Conservation (phyloP, 2,888 invertebrate genomes). For the Tenthredo notha region DNA sequence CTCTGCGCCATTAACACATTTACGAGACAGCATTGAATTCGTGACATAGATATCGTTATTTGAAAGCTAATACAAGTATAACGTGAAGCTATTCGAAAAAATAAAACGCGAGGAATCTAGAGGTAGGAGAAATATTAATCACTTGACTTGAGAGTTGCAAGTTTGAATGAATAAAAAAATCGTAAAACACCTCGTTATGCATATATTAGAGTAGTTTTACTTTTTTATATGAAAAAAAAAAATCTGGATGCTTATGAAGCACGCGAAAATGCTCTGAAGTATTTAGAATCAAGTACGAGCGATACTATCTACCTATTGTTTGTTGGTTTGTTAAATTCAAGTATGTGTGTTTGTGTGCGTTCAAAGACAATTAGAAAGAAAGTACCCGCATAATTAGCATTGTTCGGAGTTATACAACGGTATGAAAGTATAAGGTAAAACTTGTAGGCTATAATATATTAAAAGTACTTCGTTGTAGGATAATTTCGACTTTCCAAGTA, state of each 20-base stretch:
- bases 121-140: slow-evolving; percentile 1
- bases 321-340: neutral
- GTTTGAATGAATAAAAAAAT: neutral
- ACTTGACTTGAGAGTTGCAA: neutral
- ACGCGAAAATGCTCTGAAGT: neutral
- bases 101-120: neutral
- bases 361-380: slow-evolving; percentile 44
- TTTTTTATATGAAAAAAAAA: neutral
- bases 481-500: neutral
- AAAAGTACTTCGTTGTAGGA: neutral
- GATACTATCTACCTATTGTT: slow-evolving; percentile 14
- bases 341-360: neutral
- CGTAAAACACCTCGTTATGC: neutral
- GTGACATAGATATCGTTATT: slow-evolving; percentile 35
- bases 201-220: neutral
- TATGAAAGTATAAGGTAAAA: slow-evolving; percentile 39
- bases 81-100: slow-evolving; percentile 25
- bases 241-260: neutral
- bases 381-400: slow-evolving; percentile 44
- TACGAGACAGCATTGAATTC: neutral
- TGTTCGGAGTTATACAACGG: slow-evolving; percentile 42
- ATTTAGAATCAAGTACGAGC: neutral
- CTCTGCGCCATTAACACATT: neutral
- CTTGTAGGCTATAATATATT: neutral
- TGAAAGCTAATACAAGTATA: slow-evolving; percentile 15